phyloP scores from a whole-genome alignment of 2,888 invertebrate genomes.

The Nemurella pictetii region DNA sequence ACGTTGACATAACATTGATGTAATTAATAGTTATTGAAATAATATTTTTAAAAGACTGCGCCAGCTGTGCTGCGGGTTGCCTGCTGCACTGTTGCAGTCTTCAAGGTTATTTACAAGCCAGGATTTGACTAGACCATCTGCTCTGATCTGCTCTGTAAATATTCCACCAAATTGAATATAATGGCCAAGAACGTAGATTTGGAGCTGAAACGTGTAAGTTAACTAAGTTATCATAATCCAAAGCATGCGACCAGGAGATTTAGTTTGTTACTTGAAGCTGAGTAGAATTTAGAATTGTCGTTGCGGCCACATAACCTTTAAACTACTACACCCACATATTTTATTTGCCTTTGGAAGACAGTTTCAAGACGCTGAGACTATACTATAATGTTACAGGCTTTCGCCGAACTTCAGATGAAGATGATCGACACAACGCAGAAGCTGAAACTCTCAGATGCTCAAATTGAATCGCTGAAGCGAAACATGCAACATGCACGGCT shows the following conservation, averaged over 20 bases:
- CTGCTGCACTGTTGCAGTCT: no score
- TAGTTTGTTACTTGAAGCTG: background rate
- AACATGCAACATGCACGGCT: constrained; percentile 70
- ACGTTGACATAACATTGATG: no score
- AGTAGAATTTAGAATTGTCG: background rate
- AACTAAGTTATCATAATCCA: no score
- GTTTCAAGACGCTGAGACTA: background rate
- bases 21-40: no score
- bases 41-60: no score
- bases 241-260: background rate
- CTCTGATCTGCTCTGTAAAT: background rate
- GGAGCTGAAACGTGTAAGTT: constrained; percentile 60
- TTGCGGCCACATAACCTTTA: background rate
- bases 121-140: no score
- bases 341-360: constrained; percentile 1
- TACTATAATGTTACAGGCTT: constrained; percentile 59
- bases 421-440: constrained; percentile 80
- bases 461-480: constrained; percentile 70
- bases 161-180: background rate
- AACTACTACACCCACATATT: background rate
- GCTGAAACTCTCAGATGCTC: constrained; percentile 74
- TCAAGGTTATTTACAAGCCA: no score
- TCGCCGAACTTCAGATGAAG: constrained; percentile 78
- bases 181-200: constrained; percentile 61
- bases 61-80: no score